Conservation (phyloP, 2,113 vertebrate species). For the Daboia siamensis region DNA sequence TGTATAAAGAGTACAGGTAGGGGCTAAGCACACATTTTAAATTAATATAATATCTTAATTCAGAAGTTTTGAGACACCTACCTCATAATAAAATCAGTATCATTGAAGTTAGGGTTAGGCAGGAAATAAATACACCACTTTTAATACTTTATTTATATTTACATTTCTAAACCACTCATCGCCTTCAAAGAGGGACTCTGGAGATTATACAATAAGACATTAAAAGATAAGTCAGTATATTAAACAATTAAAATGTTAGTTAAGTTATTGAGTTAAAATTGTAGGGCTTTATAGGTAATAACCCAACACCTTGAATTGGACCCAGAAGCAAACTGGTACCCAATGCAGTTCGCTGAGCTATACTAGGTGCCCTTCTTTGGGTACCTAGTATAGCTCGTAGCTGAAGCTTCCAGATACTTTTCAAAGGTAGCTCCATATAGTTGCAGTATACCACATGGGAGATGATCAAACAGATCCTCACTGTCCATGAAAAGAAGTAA, state of each 20-base stretch:
- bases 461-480: not conserved
- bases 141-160: not conserved
- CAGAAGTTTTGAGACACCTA: not conserved
- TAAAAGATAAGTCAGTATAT: not conserved
- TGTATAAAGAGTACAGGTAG: too few species aligned
- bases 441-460: not conserved
- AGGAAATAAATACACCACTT: not conserved
- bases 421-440: not conserved
- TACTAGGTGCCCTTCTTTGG: not conserved
- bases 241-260: not conserved
- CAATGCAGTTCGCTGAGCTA: not conserved
- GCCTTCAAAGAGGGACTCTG: not conserved
- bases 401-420: not conserved
- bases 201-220: not conserved
- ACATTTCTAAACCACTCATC: not conserved
- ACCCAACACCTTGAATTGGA: not conserved
- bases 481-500: not conserved
- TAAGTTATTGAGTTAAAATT: not conserved
- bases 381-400: not conserved
- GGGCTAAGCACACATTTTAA: not conserved
- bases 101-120: not conserved
- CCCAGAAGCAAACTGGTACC: not conserved
- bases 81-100: not conserved
- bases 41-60: not conserved
- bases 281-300: not conserved